Percentiles rank a stretch among this genome's conserved stretches.
These are phyloP conservation scores for Aphaenogaster ashmeadi DNA, from an alignment of 1,140 invertebrate species.

Conservation along the genomic window DNA sequence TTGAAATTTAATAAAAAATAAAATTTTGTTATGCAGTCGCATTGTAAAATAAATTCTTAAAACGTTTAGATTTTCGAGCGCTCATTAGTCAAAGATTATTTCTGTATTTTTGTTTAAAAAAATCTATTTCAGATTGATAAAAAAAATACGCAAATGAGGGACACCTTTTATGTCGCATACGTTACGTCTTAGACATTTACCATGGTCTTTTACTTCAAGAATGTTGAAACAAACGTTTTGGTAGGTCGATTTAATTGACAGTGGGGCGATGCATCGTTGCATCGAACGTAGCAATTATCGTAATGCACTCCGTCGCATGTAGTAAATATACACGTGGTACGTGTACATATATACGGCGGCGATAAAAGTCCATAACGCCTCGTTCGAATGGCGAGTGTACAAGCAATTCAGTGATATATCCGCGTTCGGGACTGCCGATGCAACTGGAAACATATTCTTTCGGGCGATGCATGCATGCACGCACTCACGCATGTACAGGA, in stretches of 20 bases:
- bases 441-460: constrained; percentile 50
- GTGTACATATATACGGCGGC: constrained; percentile 23
- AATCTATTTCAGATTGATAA: not conserved
- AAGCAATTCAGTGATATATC: constrained; percentile 60
- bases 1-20: not conserved
- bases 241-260: constrained; percentile 23
- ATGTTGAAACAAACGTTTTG: not conserved
- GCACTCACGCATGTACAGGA: not conserved
- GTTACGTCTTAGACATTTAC: not conserved
- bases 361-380: constrained; percentile 54
- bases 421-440: constrained; percentile 13
- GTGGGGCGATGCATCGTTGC: not conserved
- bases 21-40: not conserved
- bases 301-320: constrained; percentile 32
- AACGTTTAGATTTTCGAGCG: not conserved
- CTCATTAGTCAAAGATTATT: too few species aligned
- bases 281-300: constrained; percentile 38
- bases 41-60: not conserved
- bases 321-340: constrained; percentile 18
- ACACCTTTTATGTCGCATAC: not conserved
- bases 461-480: not conserved
- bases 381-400: constrained; percentile 33
- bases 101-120: not conserved
- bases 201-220: not conserved
- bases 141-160: not conserved